These are phyloP conservation scores for Drosophila parthenogenetica DNA, from an alignment of 2,888 invertebrate species.

Conservation along the genomic window DNA sequence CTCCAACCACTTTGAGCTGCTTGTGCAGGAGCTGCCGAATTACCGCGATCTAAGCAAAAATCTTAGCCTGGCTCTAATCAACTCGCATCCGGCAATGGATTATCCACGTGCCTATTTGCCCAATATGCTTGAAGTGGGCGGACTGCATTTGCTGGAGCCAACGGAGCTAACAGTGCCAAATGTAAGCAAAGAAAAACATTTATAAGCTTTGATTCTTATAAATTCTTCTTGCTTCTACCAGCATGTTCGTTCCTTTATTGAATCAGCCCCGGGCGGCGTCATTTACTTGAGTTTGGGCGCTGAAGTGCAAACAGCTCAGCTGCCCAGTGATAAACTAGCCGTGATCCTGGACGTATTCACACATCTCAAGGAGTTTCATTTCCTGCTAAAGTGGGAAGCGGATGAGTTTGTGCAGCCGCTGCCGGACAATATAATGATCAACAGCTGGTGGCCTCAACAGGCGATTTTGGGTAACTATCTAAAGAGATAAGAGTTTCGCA, in stretches of 20 bases:
- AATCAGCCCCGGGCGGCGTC: conserved; percentile 83
- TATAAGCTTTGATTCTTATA: not conserved
- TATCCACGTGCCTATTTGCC: conserved; percentile 84
- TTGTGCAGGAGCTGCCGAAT: conserved; percentile 81
- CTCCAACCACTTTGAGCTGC: conserved; percentile 80
- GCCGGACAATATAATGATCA: conserved; percentile 84
- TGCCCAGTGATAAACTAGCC: conserved; percentile 83
- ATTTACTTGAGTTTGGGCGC: conserved; percentile 86
- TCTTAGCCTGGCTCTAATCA: conserved; percentile 83
- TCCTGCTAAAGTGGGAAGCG: conserved; percentile 86
- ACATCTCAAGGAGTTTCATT: conserved; percentile 79
- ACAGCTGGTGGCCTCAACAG: conserved; percentile 84
- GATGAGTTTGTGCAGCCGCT: conserved; percentile 74
- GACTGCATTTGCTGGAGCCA: conserved; percentile 72
- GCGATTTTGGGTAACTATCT: conserved; percentile 78
- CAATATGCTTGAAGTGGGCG: conserved; percentile 84
- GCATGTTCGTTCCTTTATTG: conserved; percentile 82
- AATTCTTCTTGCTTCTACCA: conserved; percentile 25
- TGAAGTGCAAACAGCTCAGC: conserved; percentile 78
- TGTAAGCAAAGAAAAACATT: conserved; percentile 61
- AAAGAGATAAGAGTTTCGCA: not conserved
- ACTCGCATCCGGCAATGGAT: conserved; percentile 83
- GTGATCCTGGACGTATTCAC: conserved; percentile 76
- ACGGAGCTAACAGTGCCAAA: conserved; percentile 64
- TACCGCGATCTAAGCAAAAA: conserved; percentile 83